Conservation (phyloP, 2,888 invertebrate genomes). For the Temnothorax unifasciatus region DNA sequence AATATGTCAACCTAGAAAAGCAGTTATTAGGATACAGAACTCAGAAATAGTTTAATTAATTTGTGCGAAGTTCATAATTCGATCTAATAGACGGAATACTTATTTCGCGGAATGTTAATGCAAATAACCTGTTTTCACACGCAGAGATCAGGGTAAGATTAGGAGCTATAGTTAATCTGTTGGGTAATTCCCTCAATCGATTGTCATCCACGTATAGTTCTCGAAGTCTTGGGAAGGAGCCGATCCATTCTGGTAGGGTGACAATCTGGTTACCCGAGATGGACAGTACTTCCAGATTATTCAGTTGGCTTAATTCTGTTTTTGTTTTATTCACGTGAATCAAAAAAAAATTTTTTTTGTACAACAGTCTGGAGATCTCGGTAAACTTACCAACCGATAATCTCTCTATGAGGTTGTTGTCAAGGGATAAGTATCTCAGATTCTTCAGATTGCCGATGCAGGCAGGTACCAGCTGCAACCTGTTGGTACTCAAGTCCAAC, state of each 20-base stretch:
- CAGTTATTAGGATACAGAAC: conserved; percentile 44
- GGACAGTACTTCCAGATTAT: conserved; percentile 78
- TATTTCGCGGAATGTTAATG: conserved; percentile 18
- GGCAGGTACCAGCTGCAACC: conserved; percentile 73
- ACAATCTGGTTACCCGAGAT: conserved; percentile 79
- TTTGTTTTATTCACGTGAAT: conserved; percentile 29
- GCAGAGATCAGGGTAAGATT: conserved; percentile 78
- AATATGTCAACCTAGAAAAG: conserved; percentile 78
- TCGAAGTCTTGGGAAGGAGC: conserved; percentile 78
- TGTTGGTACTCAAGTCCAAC: conserved; percentile 81
- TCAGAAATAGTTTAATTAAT: conserved; percentile 33
- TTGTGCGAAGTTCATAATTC: neutral
- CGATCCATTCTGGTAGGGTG: conserved; percentile 82
- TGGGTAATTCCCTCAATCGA: conserved; percentile 81
- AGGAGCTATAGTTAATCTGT: conserved; percentile 79
- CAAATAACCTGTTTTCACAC: conserved; percentile 81
- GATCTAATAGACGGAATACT: neutral
- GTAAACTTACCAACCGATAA: conserved; percentile 79
- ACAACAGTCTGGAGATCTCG: neutral
- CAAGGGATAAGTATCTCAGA: conserved; percentile 76
- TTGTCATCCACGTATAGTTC: conserved; percentile 81
- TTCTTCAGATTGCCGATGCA: conserved; percentile 76
- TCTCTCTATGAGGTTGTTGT: conserved; percentile 78
- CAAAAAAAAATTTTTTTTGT: neutral
- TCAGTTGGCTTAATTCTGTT: conserved; percentile 78